These are phyloP conservation scores for Sesia apiformis DNA, from an alignment of 2,888 invertebrate species.

Conservation along the genomic window DNA sequence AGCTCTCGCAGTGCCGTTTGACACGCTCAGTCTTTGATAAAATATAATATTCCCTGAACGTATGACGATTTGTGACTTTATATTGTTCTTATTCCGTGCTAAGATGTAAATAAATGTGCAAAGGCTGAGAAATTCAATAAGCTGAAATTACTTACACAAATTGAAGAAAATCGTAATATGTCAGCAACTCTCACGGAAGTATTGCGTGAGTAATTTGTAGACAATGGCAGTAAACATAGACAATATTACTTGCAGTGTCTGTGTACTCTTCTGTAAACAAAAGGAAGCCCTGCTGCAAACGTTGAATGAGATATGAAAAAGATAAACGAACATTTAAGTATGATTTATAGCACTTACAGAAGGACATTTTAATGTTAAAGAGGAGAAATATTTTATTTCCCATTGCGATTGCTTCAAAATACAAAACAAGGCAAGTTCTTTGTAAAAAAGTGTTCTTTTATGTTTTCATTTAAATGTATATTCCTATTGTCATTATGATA, in stretches of 20 bases:
- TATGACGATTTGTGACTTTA: background rate
- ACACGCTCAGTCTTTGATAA: background rate
- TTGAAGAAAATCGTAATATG: background rate
- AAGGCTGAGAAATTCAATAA: too few relatives aligned
- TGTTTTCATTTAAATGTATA: background rate
- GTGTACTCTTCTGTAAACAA: background rate
- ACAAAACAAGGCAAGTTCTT: background rate
- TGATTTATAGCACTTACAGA: background rate
- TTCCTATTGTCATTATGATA: background rate
- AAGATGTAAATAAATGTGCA: too few relatives aligned
- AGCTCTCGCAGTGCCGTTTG: background rate
- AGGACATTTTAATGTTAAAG: background rate
- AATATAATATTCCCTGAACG: background rate
- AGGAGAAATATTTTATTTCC: background rate
- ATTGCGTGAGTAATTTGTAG: background rate
- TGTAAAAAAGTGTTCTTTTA: too few relatives aligned
- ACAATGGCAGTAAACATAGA: slow-evolving; percentile 1
- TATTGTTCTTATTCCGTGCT: too few relatives aligned
- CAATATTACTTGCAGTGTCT: background rate
- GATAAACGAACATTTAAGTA: background rate
- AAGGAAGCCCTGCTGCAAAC: background rate
- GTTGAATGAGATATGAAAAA: background rate
- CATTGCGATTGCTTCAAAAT: background rate
- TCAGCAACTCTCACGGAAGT: background rate
- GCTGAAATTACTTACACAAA: too few relatives aligned